These are phyloP conservation scores for Tenebrosternarchus preto DNA, from an alignment of 2,113 vertebrate species.

Conservation along the genomic window DNA sequence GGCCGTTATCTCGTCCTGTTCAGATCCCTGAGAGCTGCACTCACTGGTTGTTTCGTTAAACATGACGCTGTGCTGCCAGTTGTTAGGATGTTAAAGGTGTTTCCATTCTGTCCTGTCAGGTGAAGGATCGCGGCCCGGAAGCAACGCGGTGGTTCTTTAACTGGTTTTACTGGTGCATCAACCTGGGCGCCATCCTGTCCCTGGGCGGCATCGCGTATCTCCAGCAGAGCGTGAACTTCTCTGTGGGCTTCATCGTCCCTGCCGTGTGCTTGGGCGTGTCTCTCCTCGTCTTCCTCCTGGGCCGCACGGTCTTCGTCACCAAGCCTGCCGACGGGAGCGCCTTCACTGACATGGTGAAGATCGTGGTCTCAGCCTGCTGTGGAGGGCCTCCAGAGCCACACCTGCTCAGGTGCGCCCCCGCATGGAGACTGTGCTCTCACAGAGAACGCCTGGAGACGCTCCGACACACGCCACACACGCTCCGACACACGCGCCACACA, in stretches of 20 bases:
- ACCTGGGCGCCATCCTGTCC: constrained; percentile 91
- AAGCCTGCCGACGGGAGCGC: constrained; percentile 94
- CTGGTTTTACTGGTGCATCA: constrained; percentile 99
- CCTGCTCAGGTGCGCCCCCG: constrained; percentile 53
- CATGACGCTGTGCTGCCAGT: too few relatives aligned
- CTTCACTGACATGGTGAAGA: constrained; percentile 88
- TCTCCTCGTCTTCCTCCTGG: constrained; percentile 86
- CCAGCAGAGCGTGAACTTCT: constrained; percentile 89
- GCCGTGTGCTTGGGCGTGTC: constrained; percentile 85
- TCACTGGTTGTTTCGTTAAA: too few relatives aligned
- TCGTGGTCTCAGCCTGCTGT: constrained; percentile 83
- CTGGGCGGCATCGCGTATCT: constrained; percentile 91
- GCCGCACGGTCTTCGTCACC: constrained; percentile 87
- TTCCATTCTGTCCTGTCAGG: constrained; percentile 67
- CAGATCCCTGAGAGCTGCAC: too few relatives aligned
- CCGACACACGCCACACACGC: too few relatives aligned
- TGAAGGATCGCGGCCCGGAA: constrained; percentile 93
- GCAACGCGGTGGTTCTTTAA: constrained; percentile 95
- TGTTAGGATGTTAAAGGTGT: too few relatives aligned
- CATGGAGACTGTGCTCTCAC: too few relatives aligned
- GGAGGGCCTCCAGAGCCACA: constrained; percentile 64
- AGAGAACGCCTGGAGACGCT: too few relatives aligned
- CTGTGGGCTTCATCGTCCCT: constrained; percentile 84
- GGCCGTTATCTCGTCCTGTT: too few relatives aligned
- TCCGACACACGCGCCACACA: too few relatives aligned